Evolutionary conservation across 92 coral and sea anemone genomes (phyloP).

Genomic region (Parazoanthus darwini): DNA sequence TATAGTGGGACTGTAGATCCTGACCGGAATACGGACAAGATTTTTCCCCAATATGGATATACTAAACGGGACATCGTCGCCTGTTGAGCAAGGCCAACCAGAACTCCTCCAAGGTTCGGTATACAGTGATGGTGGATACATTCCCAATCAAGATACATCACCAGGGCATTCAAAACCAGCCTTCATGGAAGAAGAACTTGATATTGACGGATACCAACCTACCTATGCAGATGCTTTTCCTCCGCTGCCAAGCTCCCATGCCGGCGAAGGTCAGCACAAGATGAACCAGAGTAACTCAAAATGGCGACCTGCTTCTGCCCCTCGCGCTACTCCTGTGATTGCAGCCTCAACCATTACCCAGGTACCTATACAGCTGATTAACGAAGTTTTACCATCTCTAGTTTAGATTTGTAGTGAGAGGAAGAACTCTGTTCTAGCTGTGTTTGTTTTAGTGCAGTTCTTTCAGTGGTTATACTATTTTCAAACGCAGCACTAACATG

Average conservation of each 20-base stretch:
- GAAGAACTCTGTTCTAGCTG: not conserved
- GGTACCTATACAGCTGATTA: conserved; percentile 50
- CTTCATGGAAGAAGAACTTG: conserved; percentile 64
- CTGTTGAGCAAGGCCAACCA: conserved; percentile 59
- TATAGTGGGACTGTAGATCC: conserved; percentile 99
- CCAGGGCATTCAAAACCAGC: conserved; percentile 48
- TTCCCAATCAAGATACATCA: conserved; percentile 62
- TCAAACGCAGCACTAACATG: not conserved
- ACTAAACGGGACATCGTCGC: conserved; percentile 70
- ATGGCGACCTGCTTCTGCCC: conserved; percentile 64
- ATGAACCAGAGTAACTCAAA: conserved; percentile 59
- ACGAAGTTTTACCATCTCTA: not conserved
- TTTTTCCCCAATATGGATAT: conserved; percentile 78
- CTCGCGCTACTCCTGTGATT: conserved; percentile 70
- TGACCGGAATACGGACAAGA: conserved; percentile 99
- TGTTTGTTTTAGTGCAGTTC: not conserved
- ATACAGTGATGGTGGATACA: conserved; percentile 77
- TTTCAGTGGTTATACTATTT: not conserved
- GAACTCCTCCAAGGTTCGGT: conserved; percentile 75
- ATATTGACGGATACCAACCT: conserved; percentile 93
- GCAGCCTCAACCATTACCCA: conserved; percentile 90
- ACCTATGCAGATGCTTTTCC: conserved; percentile 99
- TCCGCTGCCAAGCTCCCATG: conserved; percentile 85
- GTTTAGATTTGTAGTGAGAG: not conserved
- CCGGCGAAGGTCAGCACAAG: conserved; percentile 70